Base-by-base conservation (phyloP, 53 echinoderm and acorn worm genomes). In the Holothuria scabra region DNA sequence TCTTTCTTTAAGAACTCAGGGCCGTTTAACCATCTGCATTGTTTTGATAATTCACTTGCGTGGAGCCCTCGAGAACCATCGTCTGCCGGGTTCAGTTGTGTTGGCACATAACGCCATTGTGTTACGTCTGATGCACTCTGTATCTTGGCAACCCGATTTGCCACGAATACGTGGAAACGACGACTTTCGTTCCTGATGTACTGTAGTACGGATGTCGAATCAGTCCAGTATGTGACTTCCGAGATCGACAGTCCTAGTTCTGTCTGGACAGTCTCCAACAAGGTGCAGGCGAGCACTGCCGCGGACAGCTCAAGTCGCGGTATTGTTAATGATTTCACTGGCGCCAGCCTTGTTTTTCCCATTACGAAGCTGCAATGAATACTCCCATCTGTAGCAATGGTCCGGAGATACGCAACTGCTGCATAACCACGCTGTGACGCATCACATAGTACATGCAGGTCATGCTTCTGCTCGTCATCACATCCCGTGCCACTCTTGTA, bases 141-240 rank as follows among this genome's bases (percentile, higher is more conserved):
- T 2, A 90, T 84, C 48, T 41, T 90, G 24, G 87, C 83, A 28
- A 83, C 87, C 56, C 91, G 24, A 28, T 90, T 90, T 0, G 84
- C 91, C 24, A 90, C 87, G 33, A 87, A 87, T 0, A 82, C 82
- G 31, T 91, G 91, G 65, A 91, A 91, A 8, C 88, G 79, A 49
- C 68, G 88, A 0, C 88, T 78, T 21, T 84, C 59, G 64, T 88
- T 91, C 1, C 37, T 11, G 34, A 91, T 85, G 44, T 88, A 87
- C n/a, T n/a, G n/a, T n/a, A n/a, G n/a, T n/a, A n/a, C n/a, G n/a
- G n/a, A n/a, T n/a, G n/a, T n/a, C n/a, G 44, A 87, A 29, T 87
- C 79, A 1, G 74, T 76, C 61, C 59, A 67, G 71, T 46, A 79
- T 1, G 46, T 30, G 3, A 78, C 58, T 25, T 56, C 59, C n/a